A percentile compares a stretch with the other conserved stretches of the same genome.
Evolutionary conservation across 2,113 vertebrate genomes (phyloP).

Genomic region (Melozone crissalis): DNA sequence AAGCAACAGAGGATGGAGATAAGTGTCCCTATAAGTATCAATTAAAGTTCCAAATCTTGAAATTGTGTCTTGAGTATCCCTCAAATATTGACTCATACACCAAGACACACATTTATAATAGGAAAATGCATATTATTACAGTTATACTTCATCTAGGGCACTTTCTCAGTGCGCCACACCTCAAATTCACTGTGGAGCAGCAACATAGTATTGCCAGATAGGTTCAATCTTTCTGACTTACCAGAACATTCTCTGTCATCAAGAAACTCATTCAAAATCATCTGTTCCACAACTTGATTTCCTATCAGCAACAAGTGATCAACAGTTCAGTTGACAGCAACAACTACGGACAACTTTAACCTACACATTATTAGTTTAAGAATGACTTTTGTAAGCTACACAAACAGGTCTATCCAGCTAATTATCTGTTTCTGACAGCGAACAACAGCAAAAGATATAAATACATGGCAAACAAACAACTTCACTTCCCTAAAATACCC

Average conservation of each 20-base stretch:
- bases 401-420: neutral
- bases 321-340: too few relatives aligned
- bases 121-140: neutral
- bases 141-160: neutral
- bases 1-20: neutral
- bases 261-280: neutral
- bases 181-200: neutral
- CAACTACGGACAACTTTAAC: neutral
- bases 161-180: rapidly evolving
- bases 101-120: neutral
- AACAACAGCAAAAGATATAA: neutral
- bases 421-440: neutral
- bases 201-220: too few relatives aligned
- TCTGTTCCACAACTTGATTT: neutral
- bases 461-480: neutral
- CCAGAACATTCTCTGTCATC: neutral
- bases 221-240: neutral
- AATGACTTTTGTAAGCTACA: neutral
- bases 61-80: neutral
- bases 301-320: neutral
- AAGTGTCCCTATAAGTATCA: rapidly evolving
- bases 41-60: neutral
- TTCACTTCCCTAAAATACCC: neutral
- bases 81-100: neutral
- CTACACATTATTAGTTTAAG: neutral